Evolutionary conservation across 2,888 invertebrate genomes (phyloP).

Genomic region (Cryptosula pallasiana): DNA sequence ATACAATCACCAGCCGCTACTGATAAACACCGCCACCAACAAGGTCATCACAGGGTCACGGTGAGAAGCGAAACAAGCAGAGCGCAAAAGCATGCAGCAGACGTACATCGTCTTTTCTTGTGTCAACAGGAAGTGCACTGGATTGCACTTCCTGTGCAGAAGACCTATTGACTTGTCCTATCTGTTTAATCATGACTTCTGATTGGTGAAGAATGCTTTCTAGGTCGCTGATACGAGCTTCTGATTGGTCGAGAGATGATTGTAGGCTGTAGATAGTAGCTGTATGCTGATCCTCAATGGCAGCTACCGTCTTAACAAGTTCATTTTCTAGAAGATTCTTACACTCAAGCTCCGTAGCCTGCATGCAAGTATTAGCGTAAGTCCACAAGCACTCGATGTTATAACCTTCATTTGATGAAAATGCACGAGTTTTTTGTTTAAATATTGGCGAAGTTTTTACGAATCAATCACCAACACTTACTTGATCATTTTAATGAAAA

Average conservation of each 20-base stretch:
- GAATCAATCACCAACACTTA: no score
- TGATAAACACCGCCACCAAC: background rate
- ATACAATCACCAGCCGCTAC: background rate
- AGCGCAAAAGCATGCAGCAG: background rate
- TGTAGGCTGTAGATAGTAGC: background rate
- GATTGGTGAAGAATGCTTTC: conserved; percentile 8
- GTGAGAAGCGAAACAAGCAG: no score
- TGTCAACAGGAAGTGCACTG: no score
- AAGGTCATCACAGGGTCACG: no score
- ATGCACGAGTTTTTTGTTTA: no score
- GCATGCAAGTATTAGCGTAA: no score
- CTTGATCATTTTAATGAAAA: no score
- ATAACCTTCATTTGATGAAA: no score
- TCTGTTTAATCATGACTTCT: background rate
- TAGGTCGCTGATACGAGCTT: conserved; percentile 14
- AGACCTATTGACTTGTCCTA: background rate
- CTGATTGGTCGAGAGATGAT: background rate
- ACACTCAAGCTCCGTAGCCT: conserved; percentile 16
- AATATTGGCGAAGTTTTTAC: no score
- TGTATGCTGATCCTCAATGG: background rate
- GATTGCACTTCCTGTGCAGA: background rate
- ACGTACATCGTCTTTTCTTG: background rate
- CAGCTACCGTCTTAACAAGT: background rate
- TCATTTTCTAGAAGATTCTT: conserved; percentile 15
- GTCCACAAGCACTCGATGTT: no score